These are phyloP conservation scores for Clarias pachynema DNA, from an alignment of 2,797 vertebrate genomes.

Conservation along the genomic window DNA sequence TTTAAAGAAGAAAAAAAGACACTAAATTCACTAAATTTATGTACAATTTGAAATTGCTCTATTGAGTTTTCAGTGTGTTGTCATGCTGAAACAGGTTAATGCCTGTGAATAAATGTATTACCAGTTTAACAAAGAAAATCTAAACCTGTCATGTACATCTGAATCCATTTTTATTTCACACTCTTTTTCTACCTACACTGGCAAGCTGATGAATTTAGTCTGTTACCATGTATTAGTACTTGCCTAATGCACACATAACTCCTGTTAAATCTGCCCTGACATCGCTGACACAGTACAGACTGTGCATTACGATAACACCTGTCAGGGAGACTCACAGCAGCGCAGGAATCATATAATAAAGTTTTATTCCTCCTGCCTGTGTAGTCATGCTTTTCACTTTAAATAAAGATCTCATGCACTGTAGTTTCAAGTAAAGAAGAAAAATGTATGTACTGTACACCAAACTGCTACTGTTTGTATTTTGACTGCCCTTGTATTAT, in stretches of 20 bases:
- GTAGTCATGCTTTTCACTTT: not conserved
- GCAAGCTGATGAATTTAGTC: not conserved
- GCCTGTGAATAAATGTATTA: not conserved
- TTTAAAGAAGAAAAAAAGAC: too few relatives aligned
- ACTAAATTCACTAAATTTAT: too few relatives aligned
- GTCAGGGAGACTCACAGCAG: not conserved
- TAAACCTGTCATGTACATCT: not conserved
- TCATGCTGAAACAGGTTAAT: not conserved
- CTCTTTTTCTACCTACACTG: not conserved
- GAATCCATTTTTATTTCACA: not conserved
- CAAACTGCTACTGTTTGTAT: not conserved
- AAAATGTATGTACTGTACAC: not conserved
- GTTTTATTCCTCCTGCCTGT: not conserved
- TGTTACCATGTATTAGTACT: not conserved
- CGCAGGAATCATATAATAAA: not conserved
- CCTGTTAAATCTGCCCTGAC: not conserved
- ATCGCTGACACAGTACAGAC: not conserved
- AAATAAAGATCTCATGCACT: not conserved
- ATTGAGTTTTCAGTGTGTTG: not conserved
- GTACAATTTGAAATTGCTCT: too few relatives aligned
- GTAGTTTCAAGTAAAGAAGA: not conserved
- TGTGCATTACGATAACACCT: not conserved
- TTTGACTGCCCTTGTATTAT: not conserved
- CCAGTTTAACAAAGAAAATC: conserved; percentile 1
- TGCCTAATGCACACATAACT: not conserved